Evolutionary conservation across 2,113 vertebrate species (phyloP), one percentile per base, ranked within the genome.

Genomic region (Xenopus borealis): DNA sequence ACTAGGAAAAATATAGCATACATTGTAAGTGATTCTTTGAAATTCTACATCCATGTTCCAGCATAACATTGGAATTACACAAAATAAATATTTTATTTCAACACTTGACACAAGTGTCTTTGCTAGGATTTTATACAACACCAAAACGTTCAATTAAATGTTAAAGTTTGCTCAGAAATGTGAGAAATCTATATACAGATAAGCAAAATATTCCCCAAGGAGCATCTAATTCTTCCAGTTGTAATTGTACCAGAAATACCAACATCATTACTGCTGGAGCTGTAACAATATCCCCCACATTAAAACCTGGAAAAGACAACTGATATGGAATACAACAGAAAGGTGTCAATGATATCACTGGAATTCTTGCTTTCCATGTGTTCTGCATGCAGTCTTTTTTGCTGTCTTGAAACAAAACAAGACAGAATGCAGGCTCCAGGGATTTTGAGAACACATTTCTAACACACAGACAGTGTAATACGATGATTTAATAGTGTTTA

Each of bases 401-500:
- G 9, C 53, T 55, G 53, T 4, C 7, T 19, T 10, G 44, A 52
- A 52, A 75, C 44, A 59, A 57, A 20, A 17, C 40, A 67, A 58
- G 63, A 67, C 62, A 72, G 19, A 74, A 57, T 66, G 64, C 72
- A 68, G 65, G 19, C 55, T 62, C 17, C 18, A 20, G 23, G 65
- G 65, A 67, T 30, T 59, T 75, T 33, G 13, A 18, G 12, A 23
- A 45, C 55, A 58, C 10, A 7, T 18, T 18, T 10, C 16, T 58
- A 57, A 40, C 55, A 52, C 27, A 50, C 44, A 52, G 57, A 62
- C 72, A 75, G 45, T 68, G 66, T 63, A 75, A 75, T 69, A 47
- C 11, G n/a, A 44, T 75, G 73, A 75, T 75, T 75, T 69, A 75
- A 10, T 45, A 18, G 52, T 75, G 65, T 68, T 68, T 52, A 68